Evolutionary conservation across 92 coral and sea anemone genomes (phyloP), one percentile per base, ranked within the genome.

Genomic region (Isaurus tuberculatus): DNA sequence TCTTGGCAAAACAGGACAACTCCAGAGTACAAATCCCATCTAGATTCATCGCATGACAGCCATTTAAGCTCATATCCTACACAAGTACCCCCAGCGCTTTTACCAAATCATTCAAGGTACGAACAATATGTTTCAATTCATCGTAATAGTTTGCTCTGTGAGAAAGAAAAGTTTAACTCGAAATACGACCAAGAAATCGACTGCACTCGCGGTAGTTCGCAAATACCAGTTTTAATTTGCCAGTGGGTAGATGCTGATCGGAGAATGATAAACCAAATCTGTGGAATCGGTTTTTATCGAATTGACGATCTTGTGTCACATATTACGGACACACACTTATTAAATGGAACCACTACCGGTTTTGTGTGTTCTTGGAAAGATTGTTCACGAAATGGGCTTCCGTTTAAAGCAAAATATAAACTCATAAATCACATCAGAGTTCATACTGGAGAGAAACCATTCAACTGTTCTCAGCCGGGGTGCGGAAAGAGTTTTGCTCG

Each of bases 321-420:
- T 49, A 94, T 97, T 14, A 85, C 98, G 15, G 99, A 97, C 67
- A 87, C 86, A 48, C 99, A 97, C 74, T 85, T 97, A 14, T 85
- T 89, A 5, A 73, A 92, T 26, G 93, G 93, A 30, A 79, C 94
- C 15, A 61, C 90, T 23, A 91, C 84, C 2, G 98, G 92, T 20
- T 94, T 94, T 75, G 95, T 94, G 25, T 97, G 99, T 70, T 94
- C 86, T 77, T 97, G 99, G 99, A 87, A 88, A 19, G 98, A 94
- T 13, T 97, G 99, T 81, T 91, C 95, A 44, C 80, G 99, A 57
- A 88, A 91, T 8, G 98, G 99, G 60, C 84, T 94, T 55, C 99
- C 99, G 5, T 97, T 97, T 60, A 97, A 97, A 86, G 99, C 99
- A n/a, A 97, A 97, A 81, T 97, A 97, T 88, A 97, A 97, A 78